Evolutionary conservation across 2,888 invertebrate species (phyloP).

Genomic region (Calameuta pallipes): DNA sequence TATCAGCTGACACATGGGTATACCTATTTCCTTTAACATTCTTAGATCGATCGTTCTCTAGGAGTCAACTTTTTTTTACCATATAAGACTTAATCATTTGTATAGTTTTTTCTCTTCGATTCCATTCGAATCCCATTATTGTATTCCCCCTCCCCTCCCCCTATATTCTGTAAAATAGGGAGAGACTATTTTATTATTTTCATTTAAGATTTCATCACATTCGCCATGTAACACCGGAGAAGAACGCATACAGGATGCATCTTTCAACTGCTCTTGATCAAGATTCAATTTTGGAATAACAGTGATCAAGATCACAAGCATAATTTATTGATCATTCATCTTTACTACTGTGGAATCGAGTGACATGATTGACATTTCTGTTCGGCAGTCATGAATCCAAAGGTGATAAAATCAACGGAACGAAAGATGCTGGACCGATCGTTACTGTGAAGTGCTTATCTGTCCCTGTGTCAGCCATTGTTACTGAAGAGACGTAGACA

Average conservation of each 20-base stretch:
- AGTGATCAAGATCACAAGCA: too few relatives aligned
- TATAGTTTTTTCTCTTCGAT: neutral
- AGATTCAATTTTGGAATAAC: too few relatives aligned
- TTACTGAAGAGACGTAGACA: conserved; percentile 1
- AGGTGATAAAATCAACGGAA: neutral
- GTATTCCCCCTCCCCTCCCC: neutral
- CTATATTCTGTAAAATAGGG: neutral
- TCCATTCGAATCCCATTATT: neutral
- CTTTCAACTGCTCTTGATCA: too few relatives aligned
- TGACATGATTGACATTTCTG: neutral
- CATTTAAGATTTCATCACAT: too few relatives aligned
- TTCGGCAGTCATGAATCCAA: neutral
- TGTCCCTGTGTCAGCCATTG: neutral
- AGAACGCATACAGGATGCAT: too few relatives aligned
- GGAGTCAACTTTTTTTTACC: neutral
- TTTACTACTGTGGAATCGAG: too few relatives aligned
- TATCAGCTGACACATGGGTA: neutral
- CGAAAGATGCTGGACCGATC: conserved; percentile 7
- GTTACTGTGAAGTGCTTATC: conserved; percentile 15
- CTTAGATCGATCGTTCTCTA: neutral
- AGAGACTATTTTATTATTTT: neutral
- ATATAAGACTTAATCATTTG: neutral
- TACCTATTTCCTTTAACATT: neutral
- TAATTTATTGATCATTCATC: too few relatives aligned
- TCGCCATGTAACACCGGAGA: neutral